Evolutionary conservation across 1,140 invertebrate species (phyloP).

Genomic region (Lutraria rhynchaena): DNA sequence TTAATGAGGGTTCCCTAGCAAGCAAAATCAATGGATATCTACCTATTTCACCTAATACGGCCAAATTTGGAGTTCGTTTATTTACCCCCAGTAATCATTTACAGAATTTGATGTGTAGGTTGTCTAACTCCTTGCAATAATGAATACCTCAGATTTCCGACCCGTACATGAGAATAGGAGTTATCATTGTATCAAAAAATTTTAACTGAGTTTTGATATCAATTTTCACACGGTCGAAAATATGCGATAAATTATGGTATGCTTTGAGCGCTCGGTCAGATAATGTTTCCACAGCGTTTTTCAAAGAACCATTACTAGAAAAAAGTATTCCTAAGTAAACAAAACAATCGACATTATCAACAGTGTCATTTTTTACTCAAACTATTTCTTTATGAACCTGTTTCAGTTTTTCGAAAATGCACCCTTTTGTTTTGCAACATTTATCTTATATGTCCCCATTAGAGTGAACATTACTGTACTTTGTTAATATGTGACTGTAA

Average conservation of each 20-base stretch:
- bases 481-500: not conserved
- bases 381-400: not conserved
- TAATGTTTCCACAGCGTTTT: not conserved
- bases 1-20: not conserved
- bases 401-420: conserved; percentile 12
- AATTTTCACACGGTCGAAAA: not conserved
- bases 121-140: not conserved
- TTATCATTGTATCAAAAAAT: conserved; percentile 16
- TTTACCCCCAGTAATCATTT: conserved; percentile 7
- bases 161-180: conserved; percentile 26
- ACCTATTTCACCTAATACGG: conserved; percentile 3
- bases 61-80: conserved; percentile 2
- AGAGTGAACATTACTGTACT: not conserved
- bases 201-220: not conserved
- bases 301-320: not conserved
- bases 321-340: conserved; percentile 15
- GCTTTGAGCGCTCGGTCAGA: not conserved
- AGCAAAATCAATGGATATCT: not conserved
- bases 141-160: conserved; percentile 21
- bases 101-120: conserved; percentile 12
- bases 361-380: not conserved
- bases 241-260: not conserved
- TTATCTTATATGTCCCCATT: not conserved
- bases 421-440: conserved; percentile 11
- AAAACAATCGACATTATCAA: conserved; percentile 13